Evolutionary conservation across 1,140 invertebrate genomes (phyloP), one percentile per base, ranked within the genome.

Genomic region (Drosophila pruinosa): DNA sequence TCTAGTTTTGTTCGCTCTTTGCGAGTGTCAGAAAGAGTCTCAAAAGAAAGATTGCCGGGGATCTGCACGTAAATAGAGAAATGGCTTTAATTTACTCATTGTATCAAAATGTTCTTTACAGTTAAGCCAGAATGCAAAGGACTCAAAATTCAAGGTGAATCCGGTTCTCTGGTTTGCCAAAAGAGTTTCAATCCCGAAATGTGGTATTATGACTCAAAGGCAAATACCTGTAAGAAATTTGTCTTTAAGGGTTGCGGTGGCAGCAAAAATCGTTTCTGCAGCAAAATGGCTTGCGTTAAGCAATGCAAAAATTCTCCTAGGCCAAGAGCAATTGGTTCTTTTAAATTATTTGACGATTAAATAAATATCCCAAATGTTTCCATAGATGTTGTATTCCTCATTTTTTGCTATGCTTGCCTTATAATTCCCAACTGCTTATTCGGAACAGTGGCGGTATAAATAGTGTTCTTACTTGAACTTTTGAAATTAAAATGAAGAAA

Each of bases 341-440:
- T n/a, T n/a, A n/a, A n/a, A n/a, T n/a, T n/a, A n/a, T n/a, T n/a
- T n/a, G n/a, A n/a, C n/a, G n/a, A n/a, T n/a, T 31, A 2, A 28
- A 28, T 28, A 31, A 31, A 31, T 28, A n/a, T n/a, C n/a, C n/a
- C n/a, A n/a, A n/a, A n/a, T n/a, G n/a, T n/a, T n/a, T n/a, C n/a
- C n/a, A n/a, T n/a, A n/a, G n/a, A n/a, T n/a, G n/a, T n/a, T n/a
- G n/a, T n/a, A n/a, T n/a, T n/a, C n/a, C n/a, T n/a, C n/a, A n/a
- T n/a, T n/a, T n/a, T n/a, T n/a, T n/a, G n/a, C n/a, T n/a, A n/a
- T n/a, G n/a, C n/a, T n/a, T n/a, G n/a, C 10, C 21, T 57, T 74
- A 57, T 17, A 58, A 86, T 86, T 86, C 81, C 24, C 81, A 86
- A 81, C 45, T 58, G 14, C 4, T 71, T 54, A 7, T 88, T 85